Conservation (phyloP, 1,140 invertebrate species). For the Glossosoma conforme region DNA sequence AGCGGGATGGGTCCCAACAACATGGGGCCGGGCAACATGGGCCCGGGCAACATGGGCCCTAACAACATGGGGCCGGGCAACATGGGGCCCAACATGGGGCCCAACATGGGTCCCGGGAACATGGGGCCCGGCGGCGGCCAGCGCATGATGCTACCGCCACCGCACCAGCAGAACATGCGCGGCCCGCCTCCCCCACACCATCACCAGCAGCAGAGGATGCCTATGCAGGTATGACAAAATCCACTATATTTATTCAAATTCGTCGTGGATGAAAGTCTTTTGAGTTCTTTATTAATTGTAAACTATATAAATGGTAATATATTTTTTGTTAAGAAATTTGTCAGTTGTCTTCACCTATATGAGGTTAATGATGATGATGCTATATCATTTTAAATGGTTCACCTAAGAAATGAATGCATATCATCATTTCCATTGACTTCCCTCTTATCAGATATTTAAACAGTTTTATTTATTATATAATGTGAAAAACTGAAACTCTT, state of each 20-base stretch:
- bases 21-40: conserved; percentile 22
- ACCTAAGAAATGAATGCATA: neutral
- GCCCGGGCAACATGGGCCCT: conserved; percentile 23
- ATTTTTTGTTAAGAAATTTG: too few relatives aligned
- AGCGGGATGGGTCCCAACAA: conserved; percentile 18
- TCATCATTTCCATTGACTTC: too few relatives aligned
- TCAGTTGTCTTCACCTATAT: too few relatives aligned
- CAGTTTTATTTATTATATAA: too few relatives aligned
- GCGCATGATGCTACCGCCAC: conserved; percentile 34
- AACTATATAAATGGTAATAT: too few relatives aligned
- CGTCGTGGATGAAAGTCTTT: too few relatives aligned
- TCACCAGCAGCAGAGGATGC: conserved; percentile 39
- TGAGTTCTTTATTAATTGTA: too few relatives aligned
- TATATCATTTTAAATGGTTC: too few relatives aligned
- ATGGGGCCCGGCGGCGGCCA: conserved; percentile 45
- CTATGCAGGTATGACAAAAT: conserved; percentile 24
- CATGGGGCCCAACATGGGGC: conserved; percentile 39
- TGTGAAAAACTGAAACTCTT: too few relatives aligned
- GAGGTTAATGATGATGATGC: too few relatives aligned
- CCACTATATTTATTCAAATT: neutral
- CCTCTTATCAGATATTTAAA: too few relatives aligned
- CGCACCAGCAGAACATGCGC: conserved; percentile 31
- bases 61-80: conserved; percentile 24
- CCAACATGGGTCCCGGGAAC: conserved; percentile 40
- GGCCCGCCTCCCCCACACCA: conserved; percentile 46